phyloP scores from a whole-genome alignment of 2,113 vertebrate genomes.

The Sphaerodactylus townsendi region DNA sequence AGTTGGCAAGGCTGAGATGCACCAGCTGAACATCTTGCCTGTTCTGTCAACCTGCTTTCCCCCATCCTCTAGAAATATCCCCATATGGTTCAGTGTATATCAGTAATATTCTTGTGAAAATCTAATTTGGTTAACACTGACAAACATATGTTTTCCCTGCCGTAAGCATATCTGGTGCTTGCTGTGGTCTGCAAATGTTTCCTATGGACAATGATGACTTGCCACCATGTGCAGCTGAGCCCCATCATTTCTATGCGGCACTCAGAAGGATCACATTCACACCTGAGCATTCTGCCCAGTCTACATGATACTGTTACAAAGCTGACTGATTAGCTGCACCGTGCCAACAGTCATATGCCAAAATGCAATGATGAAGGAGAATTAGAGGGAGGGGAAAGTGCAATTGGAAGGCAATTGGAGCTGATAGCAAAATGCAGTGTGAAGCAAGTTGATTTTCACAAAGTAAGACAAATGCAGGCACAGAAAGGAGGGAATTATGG shows the following conservation, averaged over 20 bases:
- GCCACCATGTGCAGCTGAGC: background rate
- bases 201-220: background rate
- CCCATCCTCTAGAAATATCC: background rate
- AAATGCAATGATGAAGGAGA: background rate
- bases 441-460: conserved; percentile 49
- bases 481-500: conserved; percentile 49
- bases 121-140: background rate
- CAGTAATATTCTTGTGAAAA: background rate
- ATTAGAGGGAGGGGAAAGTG: background rate
- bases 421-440: conserved; percentile 36
- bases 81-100: background rate
- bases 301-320: conserved; percentile 25
- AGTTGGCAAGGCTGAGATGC: background rate
- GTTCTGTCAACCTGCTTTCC: background rate
- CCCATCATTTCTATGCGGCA: background rate
- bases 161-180: background rate
- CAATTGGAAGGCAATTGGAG: conserved; percentile 13
- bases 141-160: background rate
- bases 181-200: conserved; percentile 7
- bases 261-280: background rate
- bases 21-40: background rate
- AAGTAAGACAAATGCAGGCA: conserved; percentile 55
- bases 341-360: conserved; percentile 15
- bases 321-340: conserved; percentile 25
- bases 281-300: conserved; percentile 28